phyloP scores from a whole-genome alignment of 2,797 vertebrate species.

The Esox masquinongy region DNA sequence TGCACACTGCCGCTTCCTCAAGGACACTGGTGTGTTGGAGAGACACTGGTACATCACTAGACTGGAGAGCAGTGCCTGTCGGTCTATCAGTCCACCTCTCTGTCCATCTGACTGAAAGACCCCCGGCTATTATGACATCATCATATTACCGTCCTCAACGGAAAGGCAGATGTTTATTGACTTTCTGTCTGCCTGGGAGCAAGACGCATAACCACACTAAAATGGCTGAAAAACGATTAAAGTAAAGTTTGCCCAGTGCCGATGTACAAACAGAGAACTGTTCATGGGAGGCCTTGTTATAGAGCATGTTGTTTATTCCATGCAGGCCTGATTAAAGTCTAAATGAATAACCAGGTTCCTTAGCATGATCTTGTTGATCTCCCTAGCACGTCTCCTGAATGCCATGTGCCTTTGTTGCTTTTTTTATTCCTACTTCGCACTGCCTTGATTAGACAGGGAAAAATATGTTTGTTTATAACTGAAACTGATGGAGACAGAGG shows the following conservation, averaged over 20 bases:
- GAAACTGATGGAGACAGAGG: not conserved
- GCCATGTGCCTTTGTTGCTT: not conserved
- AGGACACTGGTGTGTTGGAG: not conserved
- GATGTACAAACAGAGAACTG: not conserved
- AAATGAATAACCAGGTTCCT: not conserved
- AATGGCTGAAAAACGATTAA: not conserved
- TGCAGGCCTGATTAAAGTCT: not conserved
- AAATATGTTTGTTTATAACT: not conserved
- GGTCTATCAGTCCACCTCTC: not conserved
- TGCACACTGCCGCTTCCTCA: conserved; percentile 12
- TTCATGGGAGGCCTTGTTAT: not conserved
- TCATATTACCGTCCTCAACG: not conserved
- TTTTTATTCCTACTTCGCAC: not conserved
- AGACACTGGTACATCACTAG: not conserved
- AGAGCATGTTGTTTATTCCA: not conserved
- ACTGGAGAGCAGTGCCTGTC: not conserved
- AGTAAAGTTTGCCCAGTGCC: not conserved
- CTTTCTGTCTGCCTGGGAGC: not conserved
- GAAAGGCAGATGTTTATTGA: not conserved
- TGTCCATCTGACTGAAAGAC: not conserved
- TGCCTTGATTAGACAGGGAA: not conserved
- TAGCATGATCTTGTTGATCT: not conserved
- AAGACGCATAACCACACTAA: not conserved
- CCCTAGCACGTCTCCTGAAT: not conserved
- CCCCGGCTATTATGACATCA: not conserved